Evolutionary conservation across 2,888 invertebrate species (phyloP).

Genomic region (Parnassius smintheus): DNA sequence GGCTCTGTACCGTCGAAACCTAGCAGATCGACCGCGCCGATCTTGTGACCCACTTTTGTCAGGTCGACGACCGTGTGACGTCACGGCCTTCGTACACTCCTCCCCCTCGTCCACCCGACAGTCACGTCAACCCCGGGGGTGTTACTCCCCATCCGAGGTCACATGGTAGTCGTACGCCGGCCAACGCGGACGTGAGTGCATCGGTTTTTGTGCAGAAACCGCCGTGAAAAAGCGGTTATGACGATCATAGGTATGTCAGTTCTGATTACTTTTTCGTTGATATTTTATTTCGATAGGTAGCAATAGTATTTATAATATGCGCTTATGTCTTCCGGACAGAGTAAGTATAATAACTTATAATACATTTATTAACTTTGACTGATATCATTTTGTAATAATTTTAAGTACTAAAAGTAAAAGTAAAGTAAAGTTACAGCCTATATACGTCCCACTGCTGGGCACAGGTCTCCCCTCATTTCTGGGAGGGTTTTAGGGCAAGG

Average conservation of each 20-base stretch:
- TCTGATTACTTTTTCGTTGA: neutral
- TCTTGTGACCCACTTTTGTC: slow-evolving; percentile 68
- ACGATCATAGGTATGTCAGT: slow-evolving; percentile 63
- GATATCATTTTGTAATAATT: too few species aligned
- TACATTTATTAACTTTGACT: too few species aligned
- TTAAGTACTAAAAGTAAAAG: too few species aligned
- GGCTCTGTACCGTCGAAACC: slow-evolving; percentile 31
- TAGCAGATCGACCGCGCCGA: slow-evolving; percentile 62
- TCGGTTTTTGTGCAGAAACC: slow-evolving; percentile 39
- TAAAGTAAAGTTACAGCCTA: too few species aligned
- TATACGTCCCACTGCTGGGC: too few species aligned
- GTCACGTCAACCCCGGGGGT: slow-evolving; percentile 62
- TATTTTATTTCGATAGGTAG: slow-evolving; percentile 3
- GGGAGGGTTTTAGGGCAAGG: too few species aligned
- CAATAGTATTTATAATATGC: neutral
- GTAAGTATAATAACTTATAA: too few species aligned
- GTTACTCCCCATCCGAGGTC: slow-evolving; percentile 69
- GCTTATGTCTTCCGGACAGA: too few species aligned
- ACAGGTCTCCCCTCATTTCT: too few species aligned
- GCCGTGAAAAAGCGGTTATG: slow-evolving; percentile 47
- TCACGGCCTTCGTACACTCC: slow-evolving; percentile 54
- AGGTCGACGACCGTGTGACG: slow-evolving; percentile 76
- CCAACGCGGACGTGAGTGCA: slow-evolving; percentile 52
- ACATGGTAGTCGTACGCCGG: slow-evolving; percentile 57
- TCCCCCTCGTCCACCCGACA: slow-evolving; percentile 31